Base-by-base conservation (phyloP, 53 echinoderm and acorn worm genomes). In the Crossaster papposus region DNA sequence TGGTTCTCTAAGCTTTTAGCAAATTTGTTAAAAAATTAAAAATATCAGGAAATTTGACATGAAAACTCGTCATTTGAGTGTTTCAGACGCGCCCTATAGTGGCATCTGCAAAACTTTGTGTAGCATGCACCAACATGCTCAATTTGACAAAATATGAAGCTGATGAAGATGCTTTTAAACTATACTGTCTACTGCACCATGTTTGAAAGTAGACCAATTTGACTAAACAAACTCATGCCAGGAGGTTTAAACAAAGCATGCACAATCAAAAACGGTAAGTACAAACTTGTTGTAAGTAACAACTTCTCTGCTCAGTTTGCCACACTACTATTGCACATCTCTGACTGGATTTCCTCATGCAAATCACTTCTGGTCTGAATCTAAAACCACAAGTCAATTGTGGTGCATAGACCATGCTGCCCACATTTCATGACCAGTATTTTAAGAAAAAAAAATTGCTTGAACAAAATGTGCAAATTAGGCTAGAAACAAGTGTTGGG, bases 251-350 rank as follows among this genome's bases (percentile, higher is more conserved):
- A 51, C 17, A 81, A 64, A 11, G 26, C 81, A 81, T 81, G 81
- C 81, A 81, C 34, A 81, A 81, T 55, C 81, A 58, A 81, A 64
- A 44, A 12, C 26, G 33, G 31, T 32, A 72, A 30, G 20, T 12
- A 73, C 0, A 85, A 15, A 6, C 33, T 35, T 10, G 14, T 14
- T 33, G 52, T 23, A 24, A 12, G 37, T 36, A 37, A 78, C 3
- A 70, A 50, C 13, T 3, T 51, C 64, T 83, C 83, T 44, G 65
- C 72, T 31, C 51, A 50, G 30, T 85, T 71, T 85, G 72, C 85
- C 85, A 85, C 85, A 72, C 85, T 85, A 85, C 85, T 50, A 35
- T 73, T 85, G 85, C 85, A 36, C 85, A 85, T 72, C 72, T 85
- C 73, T 52, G 31, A 72, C 36, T n/a, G 14, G 30, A 65, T 53